phyloP scores from a whole-genome alignment of 2,888 invertebrate species.

The Tortrix viridana region DNA sequence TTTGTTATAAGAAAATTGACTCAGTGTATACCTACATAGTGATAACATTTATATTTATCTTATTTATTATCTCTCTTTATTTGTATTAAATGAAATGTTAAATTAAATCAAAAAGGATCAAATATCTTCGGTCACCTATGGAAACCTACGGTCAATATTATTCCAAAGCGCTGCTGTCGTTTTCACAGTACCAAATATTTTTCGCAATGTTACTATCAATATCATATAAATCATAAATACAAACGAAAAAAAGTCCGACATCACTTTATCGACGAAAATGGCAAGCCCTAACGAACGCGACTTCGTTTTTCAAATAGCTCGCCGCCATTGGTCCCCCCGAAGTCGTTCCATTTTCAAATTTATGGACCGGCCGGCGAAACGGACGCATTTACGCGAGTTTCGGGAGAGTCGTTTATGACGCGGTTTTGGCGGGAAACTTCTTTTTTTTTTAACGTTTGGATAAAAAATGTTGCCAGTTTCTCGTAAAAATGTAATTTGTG shows the following conservation, averaged over 20 bases:
- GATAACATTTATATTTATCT: no score
- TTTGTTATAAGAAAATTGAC: no score
- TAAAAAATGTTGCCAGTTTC: conserved; percentile 22
- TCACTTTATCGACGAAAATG: conserved; percentile 40
- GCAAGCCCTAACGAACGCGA: conserved; percentile 41
- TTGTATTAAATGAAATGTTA: no score
- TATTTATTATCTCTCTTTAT: no score
- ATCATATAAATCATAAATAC: conserved; percentile 24
- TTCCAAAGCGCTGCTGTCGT: no score
- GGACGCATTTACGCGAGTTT: conserved; percentile 46
- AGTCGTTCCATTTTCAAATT: conserved; percentile 60
- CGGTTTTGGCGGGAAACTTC: conserved; percentile 26
- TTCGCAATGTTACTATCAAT: not conserved
- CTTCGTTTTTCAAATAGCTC: conserved; percentile 45
- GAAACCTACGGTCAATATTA: no score
- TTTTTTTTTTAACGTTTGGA: conserved; percentile 26
- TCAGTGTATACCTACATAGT: no score
- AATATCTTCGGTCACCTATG: no score
- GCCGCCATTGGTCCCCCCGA: conserved; percentile 48
- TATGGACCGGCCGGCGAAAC: conserved; percentile 55
- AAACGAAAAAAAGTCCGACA: conserved; percentile 22
- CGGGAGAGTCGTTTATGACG: conserved; percentile 46
- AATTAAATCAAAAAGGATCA: no score
- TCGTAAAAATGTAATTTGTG: conserved; percentile 23
- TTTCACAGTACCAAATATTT: no score